phyloP scores from a whole-genome alignment of 2,797 vertebrate genomes.

The Distichodus sexfasciatus region DNA sequence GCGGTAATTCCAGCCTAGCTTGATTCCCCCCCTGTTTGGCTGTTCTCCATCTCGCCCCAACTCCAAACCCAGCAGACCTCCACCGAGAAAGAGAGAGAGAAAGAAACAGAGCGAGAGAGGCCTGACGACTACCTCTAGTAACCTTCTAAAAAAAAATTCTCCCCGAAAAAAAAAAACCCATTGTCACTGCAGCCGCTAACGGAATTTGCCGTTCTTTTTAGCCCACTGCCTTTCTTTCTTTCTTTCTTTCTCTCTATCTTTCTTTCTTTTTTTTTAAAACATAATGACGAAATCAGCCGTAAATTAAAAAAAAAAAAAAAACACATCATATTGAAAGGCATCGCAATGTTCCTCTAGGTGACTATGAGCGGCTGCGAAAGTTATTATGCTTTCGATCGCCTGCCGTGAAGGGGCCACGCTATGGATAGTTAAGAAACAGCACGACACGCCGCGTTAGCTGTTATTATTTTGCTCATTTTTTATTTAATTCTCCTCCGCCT shows the following conservation, averaged over 20 bases:
- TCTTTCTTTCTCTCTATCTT: too few relatives aligned
- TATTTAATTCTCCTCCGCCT: slow-evolving; percentile 68
- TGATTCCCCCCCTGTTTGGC: slow-evolving; percentile 42
- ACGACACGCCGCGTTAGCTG: slow-evolving; percentile 78
- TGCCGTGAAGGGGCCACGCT: slow-evolving; percentile 73
- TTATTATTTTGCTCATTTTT: slow-evolving; percentile 69
- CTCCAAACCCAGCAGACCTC: slow-evolving; percentile 33
- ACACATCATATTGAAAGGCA: slow-evolving; percentile 74
- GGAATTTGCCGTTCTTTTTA: slow-evolving; percentile 59
- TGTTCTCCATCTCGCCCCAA: slow-evolving; percentile 58
- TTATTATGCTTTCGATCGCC: slow-evolving; percentile 83
- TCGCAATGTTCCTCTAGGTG: slow-evolving; percentile 80
- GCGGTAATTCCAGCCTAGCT: slow-evolving; percentile 50
- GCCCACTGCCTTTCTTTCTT: too few relatives aligned
- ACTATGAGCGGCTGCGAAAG: slow-evolving; percentile 77
- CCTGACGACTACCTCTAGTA: slow-evolving; percentile 38
- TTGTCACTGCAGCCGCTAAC: slow-evolving; percentile 63
- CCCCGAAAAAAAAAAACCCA: slow-evolving; percentile 26
- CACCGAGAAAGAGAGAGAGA: slow-evolving; percentile 8
- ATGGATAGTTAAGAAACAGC: slow-evolving; percentile 79
- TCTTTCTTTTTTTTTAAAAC: slow-evolving; percentile 57
- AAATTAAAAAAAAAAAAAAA: slow-evolving; percentile 84
- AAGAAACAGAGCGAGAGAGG: neutral
- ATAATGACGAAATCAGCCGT: slow-evolving; percentile 77
- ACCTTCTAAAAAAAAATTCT: slow-evolving; percentile 31